phyloP scores from a whole-genome alignment of 2,797 vertebrate genomes.

The Molothrus aeneus region DNA sequence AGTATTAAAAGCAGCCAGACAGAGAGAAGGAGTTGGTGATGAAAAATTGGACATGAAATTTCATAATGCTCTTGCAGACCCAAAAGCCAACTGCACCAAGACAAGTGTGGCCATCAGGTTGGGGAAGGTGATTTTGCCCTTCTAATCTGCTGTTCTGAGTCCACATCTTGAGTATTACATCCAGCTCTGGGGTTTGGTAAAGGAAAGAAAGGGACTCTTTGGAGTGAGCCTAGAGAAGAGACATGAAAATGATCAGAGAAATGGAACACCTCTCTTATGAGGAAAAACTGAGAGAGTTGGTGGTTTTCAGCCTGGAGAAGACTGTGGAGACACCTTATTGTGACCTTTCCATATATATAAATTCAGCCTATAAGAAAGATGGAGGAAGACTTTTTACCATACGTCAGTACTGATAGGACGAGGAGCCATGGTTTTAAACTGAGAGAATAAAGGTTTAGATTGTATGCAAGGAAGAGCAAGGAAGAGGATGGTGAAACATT shows the following conservation, averaged over 20 bases:
- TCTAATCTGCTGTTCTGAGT: neutral
- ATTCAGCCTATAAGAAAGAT: neutral
- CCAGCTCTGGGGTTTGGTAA: neutral
- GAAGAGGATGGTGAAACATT: neutral
- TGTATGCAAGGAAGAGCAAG: neutral
- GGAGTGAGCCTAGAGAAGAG: neutral
- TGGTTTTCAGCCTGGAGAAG: neutral
- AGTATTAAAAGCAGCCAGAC: neutral
- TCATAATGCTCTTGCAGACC: fast-evolving
- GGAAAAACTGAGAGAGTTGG: neutral
- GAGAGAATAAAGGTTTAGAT: neutral
- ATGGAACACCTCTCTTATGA: neutral
- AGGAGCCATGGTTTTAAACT: neutral
- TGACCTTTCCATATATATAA: neutral
- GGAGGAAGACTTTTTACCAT: neutral
- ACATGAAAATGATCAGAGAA: neutral
- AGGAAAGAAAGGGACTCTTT: neutral
- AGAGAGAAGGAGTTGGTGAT: neutral
- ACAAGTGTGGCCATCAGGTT: fast-evolving
- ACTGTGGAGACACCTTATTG: neutral
- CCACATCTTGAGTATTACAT: neutral
- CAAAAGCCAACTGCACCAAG: neutral
- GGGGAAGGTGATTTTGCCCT: neutral
- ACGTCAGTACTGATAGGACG: neutral
- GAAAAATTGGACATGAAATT: neutral